Percentiles rank a stretch among this genome's conserved stretches.
Evolutionary conservation across 2,113 vertebrate genomes (phyloP).

Genomic region (Gymnorhina tibicen): DNA sequence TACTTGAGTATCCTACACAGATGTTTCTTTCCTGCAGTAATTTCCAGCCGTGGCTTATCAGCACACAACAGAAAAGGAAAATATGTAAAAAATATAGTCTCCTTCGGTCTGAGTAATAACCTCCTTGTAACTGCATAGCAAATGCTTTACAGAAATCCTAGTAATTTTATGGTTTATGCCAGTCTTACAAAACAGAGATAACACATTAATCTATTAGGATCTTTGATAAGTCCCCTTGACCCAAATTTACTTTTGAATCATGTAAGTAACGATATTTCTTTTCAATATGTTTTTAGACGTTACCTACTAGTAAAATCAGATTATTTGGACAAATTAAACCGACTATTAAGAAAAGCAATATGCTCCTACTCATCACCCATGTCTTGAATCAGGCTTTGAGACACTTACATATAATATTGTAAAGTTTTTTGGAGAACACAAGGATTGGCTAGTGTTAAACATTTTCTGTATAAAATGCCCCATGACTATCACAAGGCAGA

Average conservation of each 20-base stretch:
- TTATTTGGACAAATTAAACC: not conserved
- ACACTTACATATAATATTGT: too few relatives aligned
- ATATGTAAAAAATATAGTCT: not conserved
- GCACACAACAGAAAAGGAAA: not conserved
- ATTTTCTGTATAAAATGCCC: not conserved
- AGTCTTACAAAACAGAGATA: not conserved
- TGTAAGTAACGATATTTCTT: rapidly evolving
- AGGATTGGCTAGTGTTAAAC: not conserved
- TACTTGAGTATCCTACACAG: not conserved
- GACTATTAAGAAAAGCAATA: not conserved
- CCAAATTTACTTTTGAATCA: not conserved
- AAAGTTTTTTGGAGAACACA: not conserved
- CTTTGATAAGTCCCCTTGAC: not conserved
- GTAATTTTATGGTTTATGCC: not conserved
- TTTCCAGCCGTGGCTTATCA: not conserved
- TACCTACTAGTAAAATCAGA: not conserved
- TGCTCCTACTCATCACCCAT: not conserved
- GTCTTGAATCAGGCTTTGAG: not conserved
- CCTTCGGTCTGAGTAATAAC: not conserved
- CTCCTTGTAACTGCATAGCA: not conserved
- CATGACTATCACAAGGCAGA: not conserved
- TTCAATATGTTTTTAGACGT: not conserved
- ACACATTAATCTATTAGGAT: not conserved
- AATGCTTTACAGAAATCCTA: not conserved
- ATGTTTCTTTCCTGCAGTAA: not conserved